Base-by-base conservation (phyloP, 2,888 invertebrate genomes). In the Timandra comae region DNA sequence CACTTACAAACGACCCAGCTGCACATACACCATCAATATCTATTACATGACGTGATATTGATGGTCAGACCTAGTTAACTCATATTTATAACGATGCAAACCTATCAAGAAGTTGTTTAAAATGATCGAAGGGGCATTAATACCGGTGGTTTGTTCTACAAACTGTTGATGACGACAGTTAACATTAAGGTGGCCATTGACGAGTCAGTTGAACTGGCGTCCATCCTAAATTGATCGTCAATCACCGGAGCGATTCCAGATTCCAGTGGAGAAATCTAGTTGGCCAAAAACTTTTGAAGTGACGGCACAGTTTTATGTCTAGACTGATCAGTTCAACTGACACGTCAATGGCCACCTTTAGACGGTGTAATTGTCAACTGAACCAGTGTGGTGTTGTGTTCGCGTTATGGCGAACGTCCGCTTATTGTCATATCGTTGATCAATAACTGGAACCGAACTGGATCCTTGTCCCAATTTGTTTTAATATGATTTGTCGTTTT, bases 371-470 rank as follows among this genome's bases (percentile, higher is more conserved):
- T 68, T 63, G 63, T 65, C 56, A 47, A 60, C 54, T 39, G 55
- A 24, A 41, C 43, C 46, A 51, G 54, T 49, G 48, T 47, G 16
- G 16, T 16, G 16, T 16, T 6, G 16, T 43, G 49, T 38, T n/a
- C 47, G 46, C 46, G 54, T 56, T 72, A 79, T 71, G 68, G 75
- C 69, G 35, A 61, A 73, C 73, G 77, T 80, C 78, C 78, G 80
- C 69, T 72, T 70, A 80, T 80, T 79, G 80, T 80, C 60, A 62
- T 61, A 70, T 59, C 52, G 55, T 65, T 71, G 66, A 67, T 61
- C 68, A 67, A 52, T 63, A 66, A 68, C 56, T 68, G 64, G 62
- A 63, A 63, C 64, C 56, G 51, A 55, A 46, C 34, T 47, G 54
- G 50, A 61, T 57, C 69, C 71, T 77, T 76, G 77, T 63, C 63